phyloP scores from a whole-genome alignment of 2,113 vertebrate genomes.

The Myrmecobius fasciatus region DNA sequence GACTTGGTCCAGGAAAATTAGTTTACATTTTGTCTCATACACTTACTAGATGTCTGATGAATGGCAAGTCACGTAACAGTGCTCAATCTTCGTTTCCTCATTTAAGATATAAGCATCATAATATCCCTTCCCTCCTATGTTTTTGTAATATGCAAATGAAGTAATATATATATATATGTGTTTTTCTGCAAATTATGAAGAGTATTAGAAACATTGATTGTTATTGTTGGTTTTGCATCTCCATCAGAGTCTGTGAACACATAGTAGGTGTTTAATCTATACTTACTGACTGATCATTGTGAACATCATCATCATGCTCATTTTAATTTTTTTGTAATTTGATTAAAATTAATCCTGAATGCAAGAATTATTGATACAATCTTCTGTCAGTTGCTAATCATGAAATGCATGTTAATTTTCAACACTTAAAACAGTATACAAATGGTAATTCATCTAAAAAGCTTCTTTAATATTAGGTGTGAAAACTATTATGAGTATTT shows the following conservation, averaged over 20 bases:
- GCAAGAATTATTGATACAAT: neutral
- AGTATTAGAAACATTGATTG: neutral
- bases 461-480: neutral
- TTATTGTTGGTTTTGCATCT: neutral
- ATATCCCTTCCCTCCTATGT: neutral
- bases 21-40: neutral
- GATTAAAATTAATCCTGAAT: neutral
- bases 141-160: neutral
- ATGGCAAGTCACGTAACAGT: neutral
- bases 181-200: neutral
- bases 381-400: neutral
- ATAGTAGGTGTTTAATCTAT: neutral
- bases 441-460: neutral
- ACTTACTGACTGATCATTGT: neutral
- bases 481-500: neutral
- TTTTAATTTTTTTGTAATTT: neutral
- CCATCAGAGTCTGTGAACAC: neutral
- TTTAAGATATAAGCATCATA: neutral
- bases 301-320: neutral
- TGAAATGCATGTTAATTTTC: neutral
- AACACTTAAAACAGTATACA: neutral
- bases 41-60: neutral
- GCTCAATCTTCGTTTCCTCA: neutral
- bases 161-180: neutral
- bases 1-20: neutral